Evolutionary conservation across 2,113 vertebrate species (phyloP).

Genomic region (Aleadryas rufinucha): DNA sequence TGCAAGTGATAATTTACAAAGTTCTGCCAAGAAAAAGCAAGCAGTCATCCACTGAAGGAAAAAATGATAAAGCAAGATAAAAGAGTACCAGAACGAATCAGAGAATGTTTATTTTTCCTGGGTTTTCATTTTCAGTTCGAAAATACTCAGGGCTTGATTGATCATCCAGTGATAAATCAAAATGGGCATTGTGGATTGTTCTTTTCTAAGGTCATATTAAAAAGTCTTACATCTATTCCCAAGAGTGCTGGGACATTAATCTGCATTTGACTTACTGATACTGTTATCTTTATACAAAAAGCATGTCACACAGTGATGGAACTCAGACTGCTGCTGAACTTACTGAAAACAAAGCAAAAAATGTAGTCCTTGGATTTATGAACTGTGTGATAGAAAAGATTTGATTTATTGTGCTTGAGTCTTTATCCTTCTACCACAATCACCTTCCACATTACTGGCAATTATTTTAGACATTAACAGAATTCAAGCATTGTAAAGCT

Average conservation of each 20-base stretch:
- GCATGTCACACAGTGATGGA: fast-evolving
- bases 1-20: not conserved
- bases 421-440: not conserved
- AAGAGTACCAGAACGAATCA: not conserved
- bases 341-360: not conserved
- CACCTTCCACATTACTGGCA: not conserved
- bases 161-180: not conserved
- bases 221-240: not conserved
- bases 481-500: not conserved
- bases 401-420: not conserved
- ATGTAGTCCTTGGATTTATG: not conserved
- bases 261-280: not conserved
- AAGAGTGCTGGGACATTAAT: not conserved
- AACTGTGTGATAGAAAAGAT: not conserved
- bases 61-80: not conserved
- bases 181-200: not conserved
- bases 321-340: not conserved
- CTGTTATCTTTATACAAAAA: not conserved
- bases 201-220: not conserved
- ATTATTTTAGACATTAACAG: not conserved
- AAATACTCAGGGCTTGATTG: not conserved
- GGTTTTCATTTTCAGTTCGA: not conserved
- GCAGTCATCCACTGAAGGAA: not conserved
- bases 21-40: not conserved
- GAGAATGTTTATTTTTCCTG: not conserved